Evolutionary conservation across 2,888 invertebrate species (phyloP), one percentile per base, ranked within the genome.

Genomic region (Muscina levida): DNA sequence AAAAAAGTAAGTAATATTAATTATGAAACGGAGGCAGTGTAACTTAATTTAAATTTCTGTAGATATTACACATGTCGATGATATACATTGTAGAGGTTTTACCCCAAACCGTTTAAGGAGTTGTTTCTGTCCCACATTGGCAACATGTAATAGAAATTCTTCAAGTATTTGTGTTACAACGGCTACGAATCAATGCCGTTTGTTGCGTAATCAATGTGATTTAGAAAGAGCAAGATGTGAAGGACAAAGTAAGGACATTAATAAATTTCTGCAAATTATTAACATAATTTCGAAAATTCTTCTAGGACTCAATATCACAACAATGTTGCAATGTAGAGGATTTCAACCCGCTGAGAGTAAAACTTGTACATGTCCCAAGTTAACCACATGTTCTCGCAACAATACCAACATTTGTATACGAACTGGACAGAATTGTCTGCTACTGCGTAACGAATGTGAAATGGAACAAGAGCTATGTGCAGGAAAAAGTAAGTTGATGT

Each of bases 131-230:
- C 78, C 66, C 0, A 0, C 4, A 6, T n/a, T 79, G 26, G 8
- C 71, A 2, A 59, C 3, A 13, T 79, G 74, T 22, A 48, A 71
- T 13, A 39, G 39, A 11, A 74, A 74, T 37, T 11, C 48, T 6
- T 70, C 73, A 13, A 74, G 71, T 44, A 66, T 79, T 15, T 79
- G 78, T 59, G 56, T 74, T 24, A 24, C 56, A 48, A 73, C 59
- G 71, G 57, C 57, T 5, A 48, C 19, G 8, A 19, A 31, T 19
- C 76, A 66, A 11, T 76, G 71, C 48, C 65, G 17, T 17, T 56
- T 76, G 1, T 1, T 76, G 5, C 1, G 2, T 6, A 76, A 71
- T 53, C 42, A 17, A 0, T 76, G 76, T 57, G 76, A 71, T 26
- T 22, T 76, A 11, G 76, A 76, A 11, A 76, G 46, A 24, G 71